Base-by-base conservation (phyloP, 2,888 invertebrate species). In the Heteromurus nitidus region DNA sequence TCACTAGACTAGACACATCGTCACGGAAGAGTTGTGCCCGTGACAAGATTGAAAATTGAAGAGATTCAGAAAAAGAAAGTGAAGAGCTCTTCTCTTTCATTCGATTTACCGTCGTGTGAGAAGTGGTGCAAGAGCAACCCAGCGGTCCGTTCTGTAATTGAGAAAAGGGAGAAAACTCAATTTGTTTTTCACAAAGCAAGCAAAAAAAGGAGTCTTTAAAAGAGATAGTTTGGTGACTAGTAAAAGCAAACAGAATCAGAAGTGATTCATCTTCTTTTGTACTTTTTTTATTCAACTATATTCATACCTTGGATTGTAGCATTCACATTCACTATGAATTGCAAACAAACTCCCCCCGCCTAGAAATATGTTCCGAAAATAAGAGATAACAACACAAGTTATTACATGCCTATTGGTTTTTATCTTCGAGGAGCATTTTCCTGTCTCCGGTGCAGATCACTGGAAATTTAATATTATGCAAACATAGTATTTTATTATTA, bases 241-340 rank as follows among this genome's bases (percentile, higher is more conserved):
- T 24, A 55, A 18, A 50, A 3, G 55, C 55, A 55, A 55, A 55
- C 55, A 55, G 22, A 16, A 55, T 9, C 22, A 3, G 24, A 55
- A 55, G 2, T 55, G 55, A 20, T 50, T 20, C 20, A 22, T 13
- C 18, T 50, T n/a, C n/a, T 50, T 50, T n/a, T 50, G 18, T n/a
- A 55, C 47, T 47, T 47, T 47, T n/a, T n/a, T 13, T 36, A 16
- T n/a, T 47, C 26, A 55, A 44, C 36, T 55, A 36, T 47, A 72
- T 28, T 18, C 53, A n/a, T 82, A 85, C 85, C 92, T 89, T 1
- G 93, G 92, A 88, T 93, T 93, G 88, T 93, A 93, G 16, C 92
- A 92, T 88, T 93, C 93, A 87, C 93, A 93, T 88, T 93, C 93
- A 81, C 92, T 92, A 89, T 93, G 93, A 70, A 93, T 93, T 55